Conservation (phyloP, 2,797 vertebrate species). For the Pogonophryne albipinna region DNA sequence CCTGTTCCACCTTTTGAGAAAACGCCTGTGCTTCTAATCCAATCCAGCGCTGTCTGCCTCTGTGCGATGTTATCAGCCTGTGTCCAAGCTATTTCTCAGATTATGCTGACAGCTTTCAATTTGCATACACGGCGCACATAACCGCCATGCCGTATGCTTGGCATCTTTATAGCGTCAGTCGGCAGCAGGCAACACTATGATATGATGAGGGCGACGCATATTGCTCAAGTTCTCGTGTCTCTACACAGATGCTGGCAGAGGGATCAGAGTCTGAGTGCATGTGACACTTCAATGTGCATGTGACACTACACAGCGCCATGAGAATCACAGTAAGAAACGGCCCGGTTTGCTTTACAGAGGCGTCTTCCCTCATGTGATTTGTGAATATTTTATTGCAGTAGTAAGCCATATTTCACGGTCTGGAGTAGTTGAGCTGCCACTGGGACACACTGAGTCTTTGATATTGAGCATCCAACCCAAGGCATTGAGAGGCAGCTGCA, state of each 20-base stretch:
- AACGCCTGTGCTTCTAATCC: conserved; percentile 58
- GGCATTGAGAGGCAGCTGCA: conserved; percentile 19
- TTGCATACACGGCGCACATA: conserved; percentile 44
- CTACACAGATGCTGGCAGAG: conserved; percentile 13
- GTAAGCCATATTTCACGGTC: conserved; percentile 68
- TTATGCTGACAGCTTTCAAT: conserved; percentile 64
- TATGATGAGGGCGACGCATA: conserved; percentile 13
- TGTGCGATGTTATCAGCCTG: conserved; percentile 38
- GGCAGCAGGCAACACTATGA: conserved; percentile 20
- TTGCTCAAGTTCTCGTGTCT: conserved; percentile 36
- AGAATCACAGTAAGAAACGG: conserved; percentile 35
- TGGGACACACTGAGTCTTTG: conserved; percentile 42
- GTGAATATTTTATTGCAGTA: conserved; percentile 72
- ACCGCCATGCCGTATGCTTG: conserved; percentile 2
- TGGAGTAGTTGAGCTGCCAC: conserved; percentile 45
- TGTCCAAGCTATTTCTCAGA: conserved; percentile 37
- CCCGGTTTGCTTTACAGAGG: conserved; percentile 56
- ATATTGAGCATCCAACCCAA: conserved; percentile 52
- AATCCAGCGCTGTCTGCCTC: conserved; percentile 51
- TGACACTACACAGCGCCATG: conserved; percentile 34
- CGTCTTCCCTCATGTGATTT: conserved; percentile 53
- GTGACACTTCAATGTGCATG: conserved; percentile 29
- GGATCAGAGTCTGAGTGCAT: conserved; percentile 32
- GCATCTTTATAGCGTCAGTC: conserved; percentile 42
- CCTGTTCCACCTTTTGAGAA: conserved; percentile 59